Conservation (phyloP, 2,888 invertebrate species). For the Heterodera filipjevi region DNA sequence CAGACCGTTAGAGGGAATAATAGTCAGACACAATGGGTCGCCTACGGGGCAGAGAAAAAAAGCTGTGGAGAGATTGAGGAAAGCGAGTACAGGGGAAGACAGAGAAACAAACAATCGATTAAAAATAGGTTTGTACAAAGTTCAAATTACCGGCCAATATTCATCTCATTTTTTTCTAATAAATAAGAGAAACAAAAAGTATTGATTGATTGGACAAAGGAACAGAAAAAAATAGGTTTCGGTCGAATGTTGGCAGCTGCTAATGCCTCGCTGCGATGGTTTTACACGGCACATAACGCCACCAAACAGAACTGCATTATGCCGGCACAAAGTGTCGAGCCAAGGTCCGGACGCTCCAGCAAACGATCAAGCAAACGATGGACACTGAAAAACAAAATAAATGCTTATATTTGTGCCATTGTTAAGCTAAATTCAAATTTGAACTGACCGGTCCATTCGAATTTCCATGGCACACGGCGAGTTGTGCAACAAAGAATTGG, state of each 20-base stretch:
- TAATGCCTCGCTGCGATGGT: too few relatives aligned
- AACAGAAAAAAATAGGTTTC: too few relatives aligned
- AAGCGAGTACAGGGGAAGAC: neutral
- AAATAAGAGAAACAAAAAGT: too few relatives aligned
- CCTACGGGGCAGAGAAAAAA: too few relatives aligned
- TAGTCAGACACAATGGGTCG: neutral
- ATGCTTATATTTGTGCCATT: neutral
- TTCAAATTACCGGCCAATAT: too few relatives aligned
- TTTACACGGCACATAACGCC: too few relatives aligned
- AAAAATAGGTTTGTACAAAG: neutral
- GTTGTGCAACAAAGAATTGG: neutral
- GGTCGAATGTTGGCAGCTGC: too few relatives aligned
- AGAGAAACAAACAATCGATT: neutral
- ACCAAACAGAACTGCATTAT: too few relatives aligned
- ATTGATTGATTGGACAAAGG: too few relatives aligned
- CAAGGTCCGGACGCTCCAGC: conserved; percentile 28
- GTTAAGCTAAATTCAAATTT: neutral
- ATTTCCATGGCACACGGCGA: conserved; percentile 39
- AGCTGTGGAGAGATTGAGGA: too few relatives aligned
- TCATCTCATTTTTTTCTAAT: too few relatives aligned
- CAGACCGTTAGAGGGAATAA: neutral
- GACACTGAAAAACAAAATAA: conserved; percentile 27
- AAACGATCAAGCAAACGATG: conserved; percentile 28
- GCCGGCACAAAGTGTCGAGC: conserved; percentile 20
- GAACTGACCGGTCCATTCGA: conserved; percentile 34